These are phyloP conservation scores for Byasa hedistus DNA, from an alignment of 2,888 invertebrate species.

Conservation along the genomic window DNA sequence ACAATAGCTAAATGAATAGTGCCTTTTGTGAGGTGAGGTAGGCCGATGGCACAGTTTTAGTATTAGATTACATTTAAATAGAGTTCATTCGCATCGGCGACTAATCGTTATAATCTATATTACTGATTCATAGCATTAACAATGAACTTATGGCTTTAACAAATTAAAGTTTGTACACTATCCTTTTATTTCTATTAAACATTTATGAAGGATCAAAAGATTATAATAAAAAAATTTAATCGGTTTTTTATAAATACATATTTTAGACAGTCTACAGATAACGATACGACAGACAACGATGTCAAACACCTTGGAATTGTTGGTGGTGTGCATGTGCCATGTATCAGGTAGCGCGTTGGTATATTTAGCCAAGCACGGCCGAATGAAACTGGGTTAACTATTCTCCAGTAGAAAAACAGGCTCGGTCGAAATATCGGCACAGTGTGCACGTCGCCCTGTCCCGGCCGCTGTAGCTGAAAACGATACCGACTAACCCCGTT, in stretches of 20 bases:
- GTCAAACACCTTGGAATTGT: constrained; percentile 31
- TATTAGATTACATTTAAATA: constrained; percentile 70
- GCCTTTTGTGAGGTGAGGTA: constrained; percentile 62
- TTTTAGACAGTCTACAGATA: constrained; percentile 23
- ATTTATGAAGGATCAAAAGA: too few species aligned
- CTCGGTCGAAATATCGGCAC: constrained; percentile 64
- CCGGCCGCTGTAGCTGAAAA: constrained; percentile 50
- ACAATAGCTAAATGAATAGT: too few species aligned
- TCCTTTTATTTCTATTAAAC: too few species aligned
- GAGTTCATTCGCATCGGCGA: constrained; percentile 75
- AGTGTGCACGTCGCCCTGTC: constrained; percentile 40
- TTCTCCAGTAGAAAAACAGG: constrained; percentile 67
- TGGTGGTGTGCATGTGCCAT: constrained; percentile 45
- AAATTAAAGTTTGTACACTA: too few species aligned
- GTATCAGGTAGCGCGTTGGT: constrained; percentile 61
- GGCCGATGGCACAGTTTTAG: constrained; percentile 72
- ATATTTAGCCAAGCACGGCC: constrained; percentile 50
- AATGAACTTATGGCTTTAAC: constrained; percentile 42
- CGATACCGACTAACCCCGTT: constrained; percentile 62
- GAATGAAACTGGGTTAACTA: constrained; percentile 73
- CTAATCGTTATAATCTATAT: constrained; percentile 69
- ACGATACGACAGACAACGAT: constrained; percentile 38
- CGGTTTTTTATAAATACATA: neutral
- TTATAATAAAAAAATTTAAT: too few species aligned
- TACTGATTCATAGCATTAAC: constrained; percentile 66